Base-by-base conservation (phyloP, 92 coral and sea anemone species). In the Phenganax subtilis region DNA sequence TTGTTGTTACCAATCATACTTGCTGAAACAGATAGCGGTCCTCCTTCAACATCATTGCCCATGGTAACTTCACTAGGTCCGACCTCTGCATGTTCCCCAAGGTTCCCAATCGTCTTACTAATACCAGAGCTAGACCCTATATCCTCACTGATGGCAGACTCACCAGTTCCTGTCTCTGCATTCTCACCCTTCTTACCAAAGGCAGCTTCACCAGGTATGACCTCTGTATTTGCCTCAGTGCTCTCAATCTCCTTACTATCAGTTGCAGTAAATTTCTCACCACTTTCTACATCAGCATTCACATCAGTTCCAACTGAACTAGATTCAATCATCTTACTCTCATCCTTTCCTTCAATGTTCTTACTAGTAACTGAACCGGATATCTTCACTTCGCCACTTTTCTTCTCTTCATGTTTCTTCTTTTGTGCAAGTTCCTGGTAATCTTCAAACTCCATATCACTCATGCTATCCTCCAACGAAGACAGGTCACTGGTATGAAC, bases 401-500 rank as follows among this genome's bases (percentile, higher is more conserved):
- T 88, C 1, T 54, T 72, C 6, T 51, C 75, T 10, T 83, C 83
- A 60, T 83, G 72, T 85, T 80, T 80, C 0, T 66, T 82, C 70
- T 85, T 87, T 57, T 55, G 59, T 12, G 85, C 67, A 16, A 90
- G 86, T 8, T 65, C 76, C 30, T 96, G 90, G 76, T 91, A 91
- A 12, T 90, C 88, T 30, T 93, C 92, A 17, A 37, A 79, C 44
- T 79, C 83, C 57, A 79, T 31, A 64, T 79, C 83, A 27, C 83
- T 67, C 47, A 37, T 37, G 5, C 47, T 76, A 25, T 87, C 97
- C 20, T 93, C 94, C 82, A 94, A 89, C 11, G 98, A 94, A 1
- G 98, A 94, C 87, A 94, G 84, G 85, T 94, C 98, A 60, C 98
- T 94, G 9, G 98, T 94, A 81, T 94, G 98, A 30, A 94, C 98